Conservation (phyloP, 2,797 vertebrate species). For the Gymnocypris eckloni region DNA sequence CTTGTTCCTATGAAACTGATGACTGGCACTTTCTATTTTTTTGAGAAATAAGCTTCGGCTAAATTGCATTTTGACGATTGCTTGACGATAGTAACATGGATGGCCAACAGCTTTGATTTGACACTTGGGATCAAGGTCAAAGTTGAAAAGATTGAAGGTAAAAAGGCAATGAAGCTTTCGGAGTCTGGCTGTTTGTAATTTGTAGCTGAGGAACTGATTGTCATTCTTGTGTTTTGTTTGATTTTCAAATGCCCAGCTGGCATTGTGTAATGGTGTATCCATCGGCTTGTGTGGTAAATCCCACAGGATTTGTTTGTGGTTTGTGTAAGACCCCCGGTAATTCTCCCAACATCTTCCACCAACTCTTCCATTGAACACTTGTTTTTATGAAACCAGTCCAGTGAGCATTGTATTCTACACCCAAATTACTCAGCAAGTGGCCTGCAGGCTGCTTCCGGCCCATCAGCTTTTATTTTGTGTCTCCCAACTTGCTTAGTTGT, state of each 20-base stretch:
- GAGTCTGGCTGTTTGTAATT: slow-evolving; percentile 50
- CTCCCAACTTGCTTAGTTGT: neutral
- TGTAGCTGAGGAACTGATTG: neutral
- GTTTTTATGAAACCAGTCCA: slow-evolving; percentile 4
- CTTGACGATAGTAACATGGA: slow-evolving; percentile 83
- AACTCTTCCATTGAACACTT: neutral
- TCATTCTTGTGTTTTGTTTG: slow-evolving; percentile 18
- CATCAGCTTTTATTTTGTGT: neutral
- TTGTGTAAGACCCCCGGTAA: neutral
- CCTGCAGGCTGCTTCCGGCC: neutral
- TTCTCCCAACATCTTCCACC: neutral
- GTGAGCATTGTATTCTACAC: neutral
- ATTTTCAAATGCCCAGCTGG: slow-evolving; percentile 22
- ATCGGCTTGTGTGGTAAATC: slow-evolving; percentile 14
- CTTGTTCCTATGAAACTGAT: slow-evolving; percentile 78
- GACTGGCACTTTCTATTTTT: slow-evolving; percentile 79
- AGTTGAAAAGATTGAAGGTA: slow-evolving; percentile 68
- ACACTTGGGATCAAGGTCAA: slow-evolving; percentile 65
- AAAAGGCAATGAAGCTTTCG: slow-evolving; percentile 66
- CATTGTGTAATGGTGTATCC: neutral
- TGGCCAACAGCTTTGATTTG: slow-evolving; percentile 78
- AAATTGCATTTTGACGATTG: slow-evolving; percentile 96
- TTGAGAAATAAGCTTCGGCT: slow-evolving; percentile 84
- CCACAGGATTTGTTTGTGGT: slow-evolving; percentile 7
- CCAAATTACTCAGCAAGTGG: neutral